A percentile compares a stretch with the other conserved stretches of the same genome.
phyloP scores from a whole-genome alignment of 1,140 invertebrate species.

The Pogonomyrmex californicus region DNA sequence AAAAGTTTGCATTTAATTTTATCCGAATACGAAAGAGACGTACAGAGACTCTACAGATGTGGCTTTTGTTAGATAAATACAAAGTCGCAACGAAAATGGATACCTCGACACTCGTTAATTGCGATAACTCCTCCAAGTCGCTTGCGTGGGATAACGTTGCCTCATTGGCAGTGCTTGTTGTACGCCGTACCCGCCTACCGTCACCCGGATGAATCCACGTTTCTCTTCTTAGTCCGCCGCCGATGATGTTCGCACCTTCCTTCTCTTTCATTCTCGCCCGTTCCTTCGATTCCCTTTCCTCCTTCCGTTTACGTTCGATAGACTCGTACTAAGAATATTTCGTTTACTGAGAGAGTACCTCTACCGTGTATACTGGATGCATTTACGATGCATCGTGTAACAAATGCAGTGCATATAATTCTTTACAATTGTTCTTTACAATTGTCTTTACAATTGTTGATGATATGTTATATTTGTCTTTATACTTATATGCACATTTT shows the following conservation, averaged over 20 bases:
- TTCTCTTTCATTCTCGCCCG: slow-evolving; percentile 88
- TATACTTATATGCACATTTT: slow-evolving; percentile 22
- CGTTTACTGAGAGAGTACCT: slow-evolving; percentile 52
- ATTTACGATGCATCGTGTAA: slow-evolving; percentile 36
- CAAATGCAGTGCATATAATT: slow-evolving; percentile 38
- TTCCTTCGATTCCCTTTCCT: slow-evolving; percentile 88
- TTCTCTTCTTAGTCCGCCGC: slow-evolving; percentile 89
- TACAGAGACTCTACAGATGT: background rate
- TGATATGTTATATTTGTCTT: slow-evolving; percentile 33
- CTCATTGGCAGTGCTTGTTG: slow-evolving; percentile 87
- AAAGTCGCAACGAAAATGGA: slow-evolving; percentile 3
- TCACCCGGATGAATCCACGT: slow-evolving; percentile 94
- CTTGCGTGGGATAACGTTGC: slow-evolving; percentile 84
- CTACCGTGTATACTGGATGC: background rate
- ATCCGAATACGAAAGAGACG: background rate
- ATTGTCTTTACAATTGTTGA: background rate
- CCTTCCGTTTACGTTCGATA: slow-evolving; percentile 91
- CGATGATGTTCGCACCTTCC: slow-evolving; percentile 84
- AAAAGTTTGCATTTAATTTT: background rate
- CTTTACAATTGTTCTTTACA: background rate
- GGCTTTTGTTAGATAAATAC: slow-evolving; percentile 11
- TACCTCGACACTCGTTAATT: slow-evolving; percentile 92
- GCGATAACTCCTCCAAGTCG: slow-evolving; percentile 90
- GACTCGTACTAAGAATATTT: slow-evolving; percentile 90
- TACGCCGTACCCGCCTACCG: slow-evolving; percentile 89